Conservation (phyloP, 2,113 vertebrate species). For the Erpornis zantholeuca region DNA sequence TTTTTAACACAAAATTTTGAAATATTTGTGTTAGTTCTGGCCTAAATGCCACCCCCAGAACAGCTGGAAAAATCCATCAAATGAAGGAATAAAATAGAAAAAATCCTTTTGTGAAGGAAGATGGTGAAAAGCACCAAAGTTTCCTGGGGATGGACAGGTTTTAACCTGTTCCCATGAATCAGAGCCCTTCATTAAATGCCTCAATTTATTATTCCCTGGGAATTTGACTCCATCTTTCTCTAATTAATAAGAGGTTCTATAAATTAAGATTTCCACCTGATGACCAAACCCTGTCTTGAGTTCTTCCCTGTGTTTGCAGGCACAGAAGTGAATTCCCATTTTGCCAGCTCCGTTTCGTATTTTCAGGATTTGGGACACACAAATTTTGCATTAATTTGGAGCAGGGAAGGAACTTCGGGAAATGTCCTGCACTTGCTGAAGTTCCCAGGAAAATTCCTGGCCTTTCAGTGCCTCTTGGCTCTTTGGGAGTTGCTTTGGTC, state of each 20-base stretch:
- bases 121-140: not conserved
- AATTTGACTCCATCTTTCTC: not conserved
- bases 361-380: not conserved
- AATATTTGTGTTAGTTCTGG: not conserved
- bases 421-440: accelerated
- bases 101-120: not conserved
- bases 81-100: not conserved
- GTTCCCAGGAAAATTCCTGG: not conserved
- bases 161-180: not conserved
- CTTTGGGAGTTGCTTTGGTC: not conserved
- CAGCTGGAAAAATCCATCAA: not conserved
- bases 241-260: not conserved
- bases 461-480: not conserved
- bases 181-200: not conserved
- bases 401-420: not conserved
- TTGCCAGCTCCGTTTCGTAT: not conserved
- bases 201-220: not conserved
- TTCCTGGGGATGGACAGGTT: not conserved
- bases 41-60: not conserved
- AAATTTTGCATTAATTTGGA: not conserved
- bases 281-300: not conserved
- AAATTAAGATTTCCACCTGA: not conserved
- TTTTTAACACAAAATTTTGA: not conserved
- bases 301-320: not conserved
- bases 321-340: not conserved